Evolutionary conservation across 2,113 vertebrate genomes (phyloP), one percentile per base, ranked within the genome.

Genomic region (Etheostoma spectabile): DNA sequence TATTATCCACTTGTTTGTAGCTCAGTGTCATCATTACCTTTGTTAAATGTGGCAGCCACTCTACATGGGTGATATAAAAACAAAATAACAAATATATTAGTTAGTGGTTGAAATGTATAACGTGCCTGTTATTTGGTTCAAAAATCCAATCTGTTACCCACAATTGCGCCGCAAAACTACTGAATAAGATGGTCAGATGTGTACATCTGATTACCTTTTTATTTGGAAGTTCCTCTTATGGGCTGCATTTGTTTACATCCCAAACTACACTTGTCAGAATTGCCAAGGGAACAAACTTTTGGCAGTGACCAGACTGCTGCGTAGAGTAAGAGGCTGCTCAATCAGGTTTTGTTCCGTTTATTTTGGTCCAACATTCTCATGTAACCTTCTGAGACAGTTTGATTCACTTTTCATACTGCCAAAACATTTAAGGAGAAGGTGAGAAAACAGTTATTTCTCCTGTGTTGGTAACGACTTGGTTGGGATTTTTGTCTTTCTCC

Each of bases 361-460:
- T n/a, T n/a, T n/a, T n/a, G n/a, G n/a, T n/a, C n/a, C n/a, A n/a
- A 15, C 27, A 46, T 55, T 45, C 57, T 61, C 14, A 38, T 45
- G 56, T 46, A 22, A 74, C 42, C 15, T 21, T 33, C 46, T 24
- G 48, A 69, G 16, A 77, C 67, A 5, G 13, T 75, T 67, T 62
- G 59, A 88, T 73, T 64, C 63, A 79, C 19, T 81, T 86, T 64
- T 70, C 52, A 14, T 61, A 21, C 65, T 38, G 48, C 57, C 14
- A 70, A 74, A 83, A 89, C 84, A 83, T 90, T 74, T 74, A 82
- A 83, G 79, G 79, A 72, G 81, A 86, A 79, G 79, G 86, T 85
- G 84, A 75, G 86, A 90, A 85, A 86, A n/a, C n/a, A n/a, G n/a
- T n/a, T n/a, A n/a, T n/a, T n/a, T n/a, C n/a, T n/a, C n/a, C n/a